Evolutionary conservation across 2,113 vertebrate species (phyloP).

Genomic region (Empidonax traillii): DNA sequence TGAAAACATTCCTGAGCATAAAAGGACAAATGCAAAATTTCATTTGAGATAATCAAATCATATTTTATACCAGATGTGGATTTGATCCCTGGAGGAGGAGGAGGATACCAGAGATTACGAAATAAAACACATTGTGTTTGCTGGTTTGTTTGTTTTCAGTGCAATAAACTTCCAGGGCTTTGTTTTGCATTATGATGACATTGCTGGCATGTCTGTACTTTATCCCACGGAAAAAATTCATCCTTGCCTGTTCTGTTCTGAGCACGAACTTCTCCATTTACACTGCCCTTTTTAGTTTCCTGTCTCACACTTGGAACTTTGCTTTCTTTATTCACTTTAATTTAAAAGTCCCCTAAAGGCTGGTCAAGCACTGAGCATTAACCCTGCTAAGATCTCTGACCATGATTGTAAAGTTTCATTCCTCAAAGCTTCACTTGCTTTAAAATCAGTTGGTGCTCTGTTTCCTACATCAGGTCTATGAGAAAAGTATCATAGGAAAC

Average conservation of each 20-base stretch:
- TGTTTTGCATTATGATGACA: slow-evolving; percentile 23
- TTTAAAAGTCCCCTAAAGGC: not conserved
- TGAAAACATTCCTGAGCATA: not conserved
- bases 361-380: not conserved
- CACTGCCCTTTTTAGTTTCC: not conserved
- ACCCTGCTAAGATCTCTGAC: not conserved
- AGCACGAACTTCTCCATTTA: not conserved
- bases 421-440: not conserved
- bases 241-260: not conserved
- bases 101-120: not conserved
- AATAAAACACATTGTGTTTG: not conserved
- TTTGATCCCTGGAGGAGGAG: not conserved
- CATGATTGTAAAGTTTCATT: not conserved
- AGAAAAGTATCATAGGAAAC: not conserved
- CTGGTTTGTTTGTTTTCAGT: slow-evolving; percentile 7
- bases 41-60: not conserved
- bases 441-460: not conserved
- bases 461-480: not conserved
- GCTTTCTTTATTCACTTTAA: not conserved
- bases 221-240: not conserved
- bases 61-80: slow-evolving; percentile 26
- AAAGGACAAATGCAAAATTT: not conserved
- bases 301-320: not conserved
- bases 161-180: slow-evolving; percentile 6
- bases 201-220: not conserved